Conservation (phyloP, 2,113 vertebrate genomes). For the Brachypodius melanocephalos region DNA sequence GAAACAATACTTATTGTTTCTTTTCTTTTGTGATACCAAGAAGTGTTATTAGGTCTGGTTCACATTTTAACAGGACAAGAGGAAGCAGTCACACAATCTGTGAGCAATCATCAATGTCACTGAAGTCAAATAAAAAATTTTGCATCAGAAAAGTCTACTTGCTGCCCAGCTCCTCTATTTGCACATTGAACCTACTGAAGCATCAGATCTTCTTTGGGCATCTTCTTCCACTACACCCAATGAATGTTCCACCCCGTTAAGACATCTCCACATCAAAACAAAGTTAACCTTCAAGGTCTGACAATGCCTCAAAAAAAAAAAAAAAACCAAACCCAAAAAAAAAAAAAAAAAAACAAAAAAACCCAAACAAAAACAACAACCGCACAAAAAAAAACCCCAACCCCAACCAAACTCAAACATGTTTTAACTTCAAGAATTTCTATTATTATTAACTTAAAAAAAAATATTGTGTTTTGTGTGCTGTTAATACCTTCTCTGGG, state of each 20-base stretch:
- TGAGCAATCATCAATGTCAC: background rate
- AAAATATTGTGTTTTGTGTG: fast-evolving
- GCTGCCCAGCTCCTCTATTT: background rate
- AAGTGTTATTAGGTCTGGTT: background rate
- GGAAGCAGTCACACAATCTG: background rate
- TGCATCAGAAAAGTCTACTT: fast-evolving
- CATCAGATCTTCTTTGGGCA: background rate
- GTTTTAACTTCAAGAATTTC: background rate
- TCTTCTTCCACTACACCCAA: background rate
- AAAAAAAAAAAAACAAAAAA: background rate
- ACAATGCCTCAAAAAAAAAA: background rate
- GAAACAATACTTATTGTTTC: fast-evolving
- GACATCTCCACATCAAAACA: background rate
- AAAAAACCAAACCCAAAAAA: background rate
- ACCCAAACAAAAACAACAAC: no score
- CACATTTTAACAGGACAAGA: background rate
- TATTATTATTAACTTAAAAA: background rate
- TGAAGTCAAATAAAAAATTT: background rate
- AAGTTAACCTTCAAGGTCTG: background rate
- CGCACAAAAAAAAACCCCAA: background rate
- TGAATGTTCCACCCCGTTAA: background rate
- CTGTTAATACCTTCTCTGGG: background rate
- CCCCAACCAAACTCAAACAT: fast-evolving
- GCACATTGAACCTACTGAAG: background rate
- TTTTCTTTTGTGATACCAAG: background rate